Base-by-base conservation (phyloP, 2,888 invertebrate species). In the Hirtodrosophila histrioides region DNA sequence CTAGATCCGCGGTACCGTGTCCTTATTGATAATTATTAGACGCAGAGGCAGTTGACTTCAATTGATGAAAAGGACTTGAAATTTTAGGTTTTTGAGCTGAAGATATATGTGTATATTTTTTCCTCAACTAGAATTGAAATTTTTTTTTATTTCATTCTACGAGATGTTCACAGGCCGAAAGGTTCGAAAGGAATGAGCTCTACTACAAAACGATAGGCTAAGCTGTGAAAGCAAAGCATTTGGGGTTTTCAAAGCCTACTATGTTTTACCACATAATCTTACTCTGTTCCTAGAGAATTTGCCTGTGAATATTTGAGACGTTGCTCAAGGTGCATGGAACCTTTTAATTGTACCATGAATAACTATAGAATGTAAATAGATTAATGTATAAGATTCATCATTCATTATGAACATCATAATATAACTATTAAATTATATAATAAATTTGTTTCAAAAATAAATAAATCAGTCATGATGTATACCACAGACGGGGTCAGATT, bases 41-140 rank as follows among this genome's bases (percentile, higher is more conserved):
- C 3, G 44, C 9, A 36, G 12, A 49, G 71, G 39, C 0, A 31
- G 17, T 17, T 17, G 17, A 17, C 17, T 17, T 17, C 17, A 17
- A 1, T 17, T 17, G 17, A 17, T 17, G 17, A 17, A 17, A 17
- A 17, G 17, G 17, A 61, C 60, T 40, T n/a, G n/a, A 1, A 69
- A 44, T 23, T 29, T 10, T 33, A 10, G n/a, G 36, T 29, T 54
- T 11, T 37, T 60, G n/a, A 11, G 51, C 53, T n/a, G 39, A 51
- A 41, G 58, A 65, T 58, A 65, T 46, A 23, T 65, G 72, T 31
- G 69, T 50, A 23, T 63, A 56, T 43, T 10, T 17, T n/a, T 29
- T 33, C 5, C 9, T 9, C 46, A 46, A 29, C 1, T 37, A 6
- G 11, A 43, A 35, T 24, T 41, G 27, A 49, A 27, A 8, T 12